phyloP scores from a whole-genome alignment of 2,113 vertebrate genomes.

The Dromas ardeola region DNA sequence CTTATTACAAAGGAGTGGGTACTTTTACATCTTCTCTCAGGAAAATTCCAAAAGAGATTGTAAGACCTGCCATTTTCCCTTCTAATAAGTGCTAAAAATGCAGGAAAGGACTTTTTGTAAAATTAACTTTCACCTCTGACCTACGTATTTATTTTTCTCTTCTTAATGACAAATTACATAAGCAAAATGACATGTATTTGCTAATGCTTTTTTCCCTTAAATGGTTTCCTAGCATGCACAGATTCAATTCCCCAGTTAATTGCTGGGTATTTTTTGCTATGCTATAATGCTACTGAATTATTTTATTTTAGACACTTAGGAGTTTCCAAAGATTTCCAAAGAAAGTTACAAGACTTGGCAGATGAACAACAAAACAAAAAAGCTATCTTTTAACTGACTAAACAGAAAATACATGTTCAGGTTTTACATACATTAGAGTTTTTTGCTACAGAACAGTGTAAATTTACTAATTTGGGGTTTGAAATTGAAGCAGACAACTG shows the following conservation, averaged over 20 bases:
- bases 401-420: not conserved
- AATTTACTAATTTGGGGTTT: not conserved
- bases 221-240: not conserved
- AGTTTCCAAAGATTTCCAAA: not conserved
- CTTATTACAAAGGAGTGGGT: not conserved
- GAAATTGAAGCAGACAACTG: not conserved
- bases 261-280: not conserved
- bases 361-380: not conserved
- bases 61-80: not conserved
- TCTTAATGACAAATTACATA: constrained; percentile 16
- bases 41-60: not conserved
- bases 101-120: not conserved
- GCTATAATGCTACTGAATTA: not conserved
- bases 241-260: not conserved
- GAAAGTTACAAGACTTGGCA: not conserved
- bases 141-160: not conserved
- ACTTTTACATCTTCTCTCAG: not conserved
- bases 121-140: not conserved
- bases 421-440: not conserved
- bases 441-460: not conserved
- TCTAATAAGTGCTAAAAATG: not conserved
- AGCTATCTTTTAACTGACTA: not conserved
- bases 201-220: not conserved
- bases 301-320: not conserved
- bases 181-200: not conserved